Evolutionary conservation across 2,797 vertebrate genomes (phyloP).

Genomic region (Scolopax rusticola): DNA sequence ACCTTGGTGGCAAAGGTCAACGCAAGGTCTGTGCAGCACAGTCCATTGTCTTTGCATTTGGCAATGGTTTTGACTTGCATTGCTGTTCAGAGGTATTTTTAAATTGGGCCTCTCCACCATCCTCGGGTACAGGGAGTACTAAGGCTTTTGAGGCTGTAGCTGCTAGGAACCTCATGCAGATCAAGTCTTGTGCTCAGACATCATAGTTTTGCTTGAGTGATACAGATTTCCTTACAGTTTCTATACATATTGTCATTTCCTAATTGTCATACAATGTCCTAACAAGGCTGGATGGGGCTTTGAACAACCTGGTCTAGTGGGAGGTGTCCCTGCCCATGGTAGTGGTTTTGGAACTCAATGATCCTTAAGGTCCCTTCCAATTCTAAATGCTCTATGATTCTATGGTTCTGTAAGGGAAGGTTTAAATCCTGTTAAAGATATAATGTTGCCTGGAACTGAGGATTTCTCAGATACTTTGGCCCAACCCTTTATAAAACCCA

Average conservation of each 20-base stretch:
- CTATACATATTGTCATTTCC: neutral
- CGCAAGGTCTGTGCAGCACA: neutral
- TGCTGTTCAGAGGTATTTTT: neutral
- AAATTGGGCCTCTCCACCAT: no score
- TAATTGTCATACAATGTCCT: neutral
- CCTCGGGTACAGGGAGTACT: neutral
- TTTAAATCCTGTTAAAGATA: neutral
- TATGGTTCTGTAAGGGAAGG: neutral
- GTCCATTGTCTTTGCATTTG: neutral
- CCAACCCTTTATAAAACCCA: neutral
- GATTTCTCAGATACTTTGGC: neutral
- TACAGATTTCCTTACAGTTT: neutral
- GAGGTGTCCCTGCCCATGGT: neutral
- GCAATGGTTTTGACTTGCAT: neutral
- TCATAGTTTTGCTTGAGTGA: neutral
- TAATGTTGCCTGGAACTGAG: neutral
- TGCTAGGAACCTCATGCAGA: neutral
- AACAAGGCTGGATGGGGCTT: neutral
- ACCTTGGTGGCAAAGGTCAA: neutral
- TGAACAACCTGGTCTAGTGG: neutral
- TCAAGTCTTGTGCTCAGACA: neutral
- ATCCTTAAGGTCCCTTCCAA: neutral
- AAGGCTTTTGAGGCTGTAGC: neutral
- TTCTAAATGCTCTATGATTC: neutral
- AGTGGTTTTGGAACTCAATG: neutral